These are phyloP conservation scores for Sesia apiformis DNA, from an alignment of 2,888 invertebrate genomes.

Conservation along the genomic window DNA sequence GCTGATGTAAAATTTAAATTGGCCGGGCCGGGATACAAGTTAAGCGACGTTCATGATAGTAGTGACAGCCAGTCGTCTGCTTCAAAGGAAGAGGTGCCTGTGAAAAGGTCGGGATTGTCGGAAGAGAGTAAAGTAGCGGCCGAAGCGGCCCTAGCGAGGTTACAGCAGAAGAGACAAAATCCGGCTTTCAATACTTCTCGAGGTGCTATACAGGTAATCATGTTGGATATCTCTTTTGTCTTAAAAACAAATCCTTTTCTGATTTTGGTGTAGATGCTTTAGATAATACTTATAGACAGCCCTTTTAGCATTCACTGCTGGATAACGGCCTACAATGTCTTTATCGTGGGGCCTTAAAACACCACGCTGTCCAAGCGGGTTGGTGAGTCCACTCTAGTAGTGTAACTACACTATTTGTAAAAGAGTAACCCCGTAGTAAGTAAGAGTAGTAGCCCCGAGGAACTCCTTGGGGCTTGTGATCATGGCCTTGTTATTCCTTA, in stretches of 20 bases:
- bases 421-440: too few species aligned
- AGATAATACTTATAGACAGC: too few species aligned
- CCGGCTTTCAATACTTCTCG: constrained; percentile 82
- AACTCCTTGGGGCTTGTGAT: too few species aligned
- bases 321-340: too few species aligned
- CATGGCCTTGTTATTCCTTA: too few species aligned
- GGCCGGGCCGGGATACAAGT: constrained; percentile 82
- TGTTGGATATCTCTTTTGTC: background rate
- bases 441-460: too few species aligned
- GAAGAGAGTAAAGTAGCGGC: constrained; percentile 87
- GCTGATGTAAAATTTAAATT: constrained; percentile 89
- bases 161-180: constrained; percentile 76
- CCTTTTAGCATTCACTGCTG: too few species aligned
- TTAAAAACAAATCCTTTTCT: background rate
- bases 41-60: constrained; percentile 65
- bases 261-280: too few species aligned
- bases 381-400: too few species aligned
- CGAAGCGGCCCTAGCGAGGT: constrained; percentile 86
- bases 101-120: constrained; percentile 72
- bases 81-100: constrained; percentile 24
- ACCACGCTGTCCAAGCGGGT: too few species aligned
- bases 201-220: constrained; percentile 76
- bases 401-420: too few species aligned
- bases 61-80: constrained; percentile 40
- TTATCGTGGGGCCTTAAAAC: too few species aligned